phyloP scores from a whole-genome alignment of 2,113 vertebrate species.

The Tyrannus savana region DNA sequence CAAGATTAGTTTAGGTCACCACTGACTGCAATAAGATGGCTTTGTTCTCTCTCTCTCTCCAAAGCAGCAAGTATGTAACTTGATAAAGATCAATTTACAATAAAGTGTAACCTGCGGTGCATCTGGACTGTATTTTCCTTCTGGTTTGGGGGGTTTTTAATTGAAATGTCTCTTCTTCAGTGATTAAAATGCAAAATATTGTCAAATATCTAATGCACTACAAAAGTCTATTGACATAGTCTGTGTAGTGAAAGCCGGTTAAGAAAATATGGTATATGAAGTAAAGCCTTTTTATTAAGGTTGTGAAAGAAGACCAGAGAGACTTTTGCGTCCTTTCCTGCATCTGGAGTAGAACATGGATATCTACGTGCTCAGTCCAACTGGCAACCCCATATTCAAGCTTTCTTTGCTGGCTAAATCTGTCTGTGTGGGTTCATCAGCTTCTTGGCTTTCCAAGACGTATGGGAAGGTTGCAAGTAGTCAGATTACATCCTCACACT shows the following conservation, averaged over 20 bases:
- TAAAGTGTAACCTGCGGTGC: neutral
- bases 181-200: neutral
- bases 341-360: neutral
- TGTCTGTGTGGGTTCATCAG: neutral
- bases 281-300: neutral
- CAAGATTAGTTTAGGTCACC: neutral
- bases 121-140: conserved; percentile 27
- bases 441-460: neutral
- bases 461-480: neutral
- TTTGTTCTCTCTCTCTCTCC: neutral
- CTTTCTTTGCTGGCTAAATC: neutral
- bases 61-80: neutral
- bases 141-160: neutral
- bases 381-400: neutral
- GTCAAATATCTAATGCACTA: neutral
- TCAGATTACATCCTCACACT: rapidly evolving
- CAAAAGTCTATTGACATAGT: neutral
- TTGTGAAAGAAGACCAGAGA: neutral
- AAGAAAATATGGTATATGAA: neutral
- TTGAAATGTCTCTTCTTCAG: neutral
- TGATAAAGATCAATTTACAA: neutral
- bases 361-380: neutral
- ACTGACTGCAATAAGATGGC: neutral
- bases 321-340: neutral
- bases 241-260: neutral